phyloP scores from a whole-genome alignment of 2,888 invertebrate species.

The Eilema caniola region DNA sequence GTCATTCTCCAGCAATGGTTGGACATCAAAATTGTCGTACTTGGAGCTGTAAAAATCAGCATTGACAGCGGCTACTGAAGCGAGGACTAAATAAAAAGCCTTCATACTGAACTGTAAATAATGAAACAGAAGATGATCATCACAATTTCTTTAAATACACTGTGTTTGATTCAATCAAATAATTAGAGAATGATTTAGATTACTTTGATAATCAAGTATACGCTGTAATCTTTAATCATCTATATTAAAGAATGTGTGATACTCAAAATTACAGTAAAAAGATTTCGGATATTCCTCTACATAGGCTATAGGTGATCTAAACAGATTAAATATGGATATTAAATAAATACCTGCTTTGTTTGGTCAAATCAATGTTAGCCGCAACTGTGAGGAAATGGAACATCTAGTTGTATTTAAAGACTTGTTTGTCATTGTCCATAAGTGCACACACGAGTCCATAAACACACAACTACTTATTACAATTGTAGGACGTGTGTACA shows the following conservation, averaged over 20 bases:
- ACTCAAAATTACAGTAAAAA: not conserved
- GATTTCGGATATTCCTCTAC: not conserved
- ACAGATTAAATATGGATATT: not conserved
- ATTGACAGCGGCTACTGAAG: slow-evolving; percentile 49
- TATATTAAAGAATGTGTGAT: too few relatives aligned
- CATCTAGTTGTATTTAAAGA: slow-evolving; percentile 21
- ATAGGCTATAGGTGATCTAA: not conserved
- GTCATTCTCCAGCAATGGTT: slow-evolving; percentile 89
- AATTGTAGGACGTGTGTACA: slow-evolving; percentile 40
- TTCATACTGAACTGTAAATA: slow-evolving; percentile 51
- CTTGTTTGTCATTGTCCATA: slow-evolving; percentile 31
- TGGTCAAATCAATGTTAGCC: slow-evolving; percentile 12
- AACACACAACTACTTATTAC: slow-evolving; percentile 50
- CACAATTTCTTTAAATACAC: too few relatives aligned
- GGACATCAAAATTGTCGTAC: slow-evolving; percentile 91
- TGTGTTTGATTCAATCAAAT: not conserved
- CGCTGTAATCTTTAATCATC: too few relatives aligned
- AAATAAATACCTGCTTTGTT: slow-evolving; percentile 10
- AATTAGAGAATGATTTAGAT: not conserved
- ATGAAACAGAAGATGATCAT: too few relatives aligned
- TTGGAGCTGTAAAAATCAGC: slow-evolving; percentile 88
- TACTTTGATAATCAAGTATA: too few relatives aligned
- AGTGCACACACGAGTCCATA: slow-evolving; percentile 7
- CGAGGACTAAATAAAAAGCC: slow-evolving; percentile 39
- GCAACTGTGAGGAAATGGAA: slow-evolving; percentile 11